Evolutionary conservation across 2,797 vertebrate genomes (phyloP).

Genomic region (Phalloptychus januarius): DNA sequence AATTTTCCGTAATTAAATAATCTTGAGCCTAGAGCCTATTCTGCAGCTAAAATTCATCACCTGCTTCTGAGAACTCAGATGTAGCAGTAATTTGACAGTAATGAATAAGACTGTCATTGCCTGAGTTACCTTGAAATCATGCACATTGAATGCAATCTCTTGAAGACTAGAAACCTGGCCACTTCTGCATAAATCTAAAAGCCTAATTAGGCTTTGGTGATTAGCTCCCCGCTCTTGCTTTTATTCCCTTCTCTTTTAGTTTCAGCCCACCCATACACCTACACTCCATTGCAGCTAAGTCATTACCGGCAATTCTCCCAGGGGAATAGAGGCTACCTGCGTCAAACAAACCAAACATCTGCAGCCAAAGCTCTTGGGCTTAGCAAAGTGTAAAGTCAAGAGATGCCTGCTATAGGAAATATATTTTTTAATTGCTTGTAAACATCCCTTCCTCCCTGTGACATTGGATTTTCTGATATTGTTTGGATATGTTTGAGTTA

Average conservation of each 20-base stretch:
- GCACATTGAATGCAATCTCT: slow-evolving; percentile 64
- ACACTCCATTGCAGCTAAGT: slow-evolving; percentile 53
- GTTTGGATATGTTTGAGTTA: background rate
- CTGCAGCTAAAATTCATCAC: slow-evolving; percentile 25
- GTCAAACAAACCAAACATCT: slow-evolving; percentile 71
- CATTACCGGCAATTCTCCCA: slow-evolving; percentile 61
- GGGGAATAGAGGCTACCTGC: slow-evolving; percentile 68
- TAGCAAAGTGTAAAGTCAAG: slow-evolving; percentile 47
- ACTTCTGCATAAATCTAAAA: slow-evolving; percentile 71
- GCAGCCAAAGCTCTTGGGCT: slow-evolving; percentile 47
- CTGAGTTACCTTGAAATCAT: slow-evolving; percentile 62
- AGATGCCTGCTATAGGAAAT: slow-evolving; percentile 50
- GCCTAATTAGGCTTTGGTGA: slow-evolving; percentile 73
- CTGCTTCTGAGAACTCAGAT: slow-evolving; percentile 33
- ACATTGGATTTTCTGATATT: slow-evolving; percentile 37
- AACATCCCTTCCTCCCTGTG: slow-evolving; percentile 18
- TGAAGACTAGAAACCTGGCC: slow-evolving; percentile 46
- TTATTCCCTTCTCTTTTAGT: slow-evolving; percentile 70
- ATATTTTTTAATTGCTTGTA: slow-evolving; percentile 19
- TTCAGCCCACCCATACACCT: slow-evolving; percentile 61
- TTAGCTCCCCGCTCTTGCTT: slow-evolving; percentile 58
- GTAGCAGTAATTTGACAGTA: slow-evolving; percentile 48
- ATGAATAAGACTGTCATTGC: slow-evolving; percentile 42
- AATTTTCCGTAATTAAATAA: slow-evolving; percentile 18
- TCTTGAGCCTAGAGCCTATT: slow-evolving; percentile 1